Base-by-base conservation (phyloP, 2,797 vertebrate species). In the Tenualosa thibaudeaui region DNA sequence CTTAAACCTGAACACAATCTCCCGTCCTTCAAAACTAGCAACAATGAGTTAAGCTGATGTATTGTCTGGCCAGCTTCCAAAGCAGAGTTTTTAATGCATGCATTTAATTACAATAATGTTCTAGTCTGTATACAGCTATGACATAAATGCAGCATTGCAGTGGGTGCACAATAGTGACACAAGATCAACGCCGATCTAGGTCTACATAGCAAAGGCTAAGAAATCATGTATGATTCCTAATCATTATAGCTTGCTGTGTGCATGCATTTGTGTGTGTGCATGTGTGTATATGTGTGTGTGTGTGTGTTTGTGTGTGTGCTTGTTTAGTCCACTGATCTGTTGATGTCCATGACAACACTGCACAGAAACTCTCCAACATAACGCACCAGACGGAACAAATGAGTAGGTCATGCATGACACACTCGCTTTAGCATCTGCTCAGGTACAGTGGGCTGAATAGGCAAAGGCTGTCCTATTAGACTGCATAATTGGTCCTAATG, bases 371-470 rank as follows among this genome's bases (percentile, higher is more conserved):
- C 71, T 78, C 40, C 40, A 8, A 40, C 40, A 46, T 78, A 78
- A 78, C 22, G 71, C 71, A 78, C 37, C 71, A 78, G 71, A 13
- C 15, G 40, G 40, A 46, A 40, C 40, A 43, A 22, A 78, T 78
- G 71, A 43, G 17, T 46, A 46, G 71, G 71, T 78, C 71, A 78
- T 22, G 40, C 71, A 19, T 78, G 71, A 78, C 37, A 43, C 71
- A 40, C 71, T 46, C 6, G 71, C 71, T 78, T 78, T 22, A 78
- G 37, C 17, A 43, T 8, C 71, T 8, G 37, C 17, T 6, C 71
- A 43, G 15, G 15, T 43, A 78, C 37, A 78, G 43, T 75, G 37
- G 68, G 31, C 68, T 75, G 68, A 43, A 75, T 75, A 40, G 31
- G 68, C 68, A 17, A 13, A 75, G 68, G 2, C 13, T 75, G 68